A percentile compares a stretch with the other conserved stretches of the same genome.
These are phyloP conservation scores for Samia ricini DNA, from an alignment of 1,140 invertebrate genomes.

Conservation along the genomic window DNA sequence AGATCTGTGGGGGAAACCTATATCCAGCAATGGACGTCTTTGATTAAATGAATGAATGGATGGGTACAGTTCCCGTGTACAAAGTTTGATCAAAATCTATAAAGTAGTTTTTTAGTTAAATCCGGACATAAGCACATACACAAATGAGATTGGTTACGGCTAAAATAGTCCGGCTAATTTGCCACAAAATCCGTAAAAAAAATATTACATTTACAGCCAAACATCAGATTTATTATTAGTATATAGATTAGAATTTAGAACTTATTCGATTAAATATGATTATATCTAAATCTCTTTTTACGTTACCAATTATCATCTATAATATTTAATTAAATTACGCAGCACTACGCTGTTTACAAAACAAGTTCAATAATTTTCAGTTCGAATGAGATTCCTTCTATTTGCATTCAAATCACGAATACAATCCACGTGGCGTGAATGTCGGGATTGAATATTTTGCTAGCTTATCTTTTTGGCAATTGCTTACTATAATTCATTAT, in stretches of 20 bases:
- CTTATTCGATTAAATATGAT: conserved; percentile 32
- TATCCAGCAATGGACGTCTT: too few relatives aligned
- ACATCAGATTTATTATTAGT: too few relatives aligned
- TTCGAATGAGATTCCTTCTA: conserved; percentile 38
- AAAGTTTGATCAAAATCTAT: too few relatives aligned
- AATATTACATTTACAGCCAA: too few relatives aligned
- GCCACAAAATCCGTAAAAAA: too few relatives aligned
- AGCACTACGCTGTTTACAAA: conserved; percentile 20
- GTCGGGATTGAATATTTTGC: conserved; percentile 31
- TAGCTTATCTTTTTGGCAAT: conserved; percentile 14
- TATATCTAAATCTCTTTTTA: conserved; percentile 35
- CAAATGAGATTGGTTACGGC: too few relatives aligned
- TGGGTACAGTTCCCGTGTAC: too few relatives aligned
- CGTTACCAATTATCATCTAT: conserved; percentile 42
- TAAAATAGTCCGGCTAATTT: too few relatives aligned
- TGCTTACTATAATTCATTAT: background rate
- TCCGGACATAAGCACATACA: too few relatives aligned
- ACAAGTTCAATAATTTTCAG: conserved; percentile 41
- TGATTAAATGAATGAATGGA: too few relatives aligned
- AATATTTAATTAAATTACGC: conserved; percentile 54
- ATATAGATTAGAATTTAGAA: conserved; percentile 56
- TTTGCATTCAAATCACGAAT: conserved; percentile 43
- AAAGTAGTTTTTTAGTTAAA: too few relatives aligned
- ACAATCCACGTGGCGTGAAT: conserved; percentile 34
- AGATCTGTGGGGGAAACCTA: too few relatives aligned